Percentiles rank a stretch among this genome's conserved stretches.
phyloP scores from a whole-genome alignment of 2,797 vertebrate genomes.

The Sebastes alutus region DNA sequence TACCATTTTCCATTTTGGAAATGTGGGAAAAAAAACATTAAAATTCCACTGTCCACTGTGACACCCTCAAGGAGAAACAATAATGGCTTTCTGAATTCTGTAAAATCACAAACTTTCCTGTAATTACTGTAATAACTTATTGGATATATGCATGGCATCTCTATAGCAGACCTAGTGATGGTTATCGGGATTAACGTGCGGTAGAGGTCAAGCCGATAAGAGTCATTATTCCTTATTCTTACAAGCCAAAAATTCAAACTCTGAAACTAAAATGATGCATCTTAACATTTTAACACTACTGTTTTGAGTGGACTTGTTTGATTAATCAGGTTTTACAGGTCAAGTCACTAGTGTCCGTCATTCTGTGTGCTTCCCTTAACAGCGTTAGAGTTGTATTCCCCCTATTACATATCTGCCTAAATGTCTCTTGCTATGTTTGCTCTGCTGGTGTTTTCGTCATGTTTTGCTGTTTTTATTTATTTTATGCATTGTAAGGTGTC shows the following conservation, averaged over 20 bases:
- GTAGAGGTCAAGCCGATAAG: neutral
- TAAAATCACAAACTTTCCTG: neutral
- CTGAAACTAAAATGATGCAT: neutral
- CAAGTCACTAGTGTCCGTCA: neutral
- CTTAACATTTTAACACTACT: neutral
- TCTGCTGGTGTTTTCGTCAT: too few species aligned
- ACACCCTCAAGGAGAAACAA: neutral
- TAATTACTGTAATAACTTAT: neutral
- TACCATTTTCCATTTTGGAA: neutral
- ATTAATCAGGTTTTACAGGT: neutral
- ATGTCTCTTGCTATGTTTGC: too few species aligned
- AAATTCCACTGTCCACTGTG: neutral
- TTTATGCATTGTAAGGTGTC: too few species aligned
- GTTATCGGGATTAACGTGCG: neutral
- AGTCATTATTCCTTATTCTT: neutral
- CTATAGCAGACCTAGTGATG: neutral
- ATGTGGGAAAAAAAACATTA: neutral
- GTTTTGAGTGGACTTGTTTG: neutral
- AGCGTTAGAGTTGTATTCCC: too few species aligned
- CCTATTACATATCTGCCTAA: too few species aligned
- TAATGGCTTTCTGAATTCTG: neutral
- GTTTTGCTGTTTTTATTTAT: too few species aligned
- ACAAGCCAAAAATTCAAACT: neutral
- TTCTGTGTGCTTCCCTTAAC: too few species aligned
- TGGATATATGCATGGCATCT: neutral